Base-by-base conservation (phyloP, 2,888 invertebrate genomes). In the Hirtodrosophila duncani region DNA sequence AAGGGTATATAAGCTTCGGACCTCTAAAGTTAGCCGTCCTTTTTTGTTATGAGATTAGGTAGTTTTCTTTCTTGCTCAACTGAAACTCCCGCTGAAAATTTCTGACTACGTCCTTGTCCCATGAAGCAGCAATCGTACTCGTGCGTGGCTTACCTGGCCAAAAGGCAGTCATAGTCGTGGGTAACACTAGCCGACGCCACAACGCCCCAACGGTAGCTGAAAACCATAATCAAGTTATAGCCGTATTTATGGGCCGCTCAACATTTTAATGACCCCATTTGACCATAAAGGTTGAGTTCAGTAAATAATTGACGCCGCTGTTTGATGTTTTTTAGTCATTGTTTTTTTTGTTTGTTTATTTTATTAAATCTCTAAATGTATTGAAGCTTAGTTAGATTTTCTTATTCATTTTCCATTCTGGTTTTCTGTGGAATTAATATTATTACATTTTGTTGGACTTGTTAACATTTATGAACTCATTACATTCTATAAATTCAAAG, bases 401-500 rank as follows among this genome's bases (percentile, higher is more conserved):
- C 29, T 13, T 50, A 51, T 45, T 27, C 49, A 60, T 42, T 36
- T 43, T 51, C 44, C 36, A 20, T 36, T 33, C 21, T 26, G 42
- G 9, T 41, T 51, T 36, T 31, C n/a, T n/a, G n/a, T n/a, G n/a
- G n/a, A n/a, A n/a, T n/a, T 46, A 37, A 38, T 52, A 29, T 45
- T 38, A 36, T 11, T 59, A 39, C 20, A 49, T 39, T 45, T 42
- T 64, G 34, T 51, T 43, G 11, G 23, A 37, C 9, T 45, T 52
- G 49, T 68, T 75, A 67, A 75, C 67, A 70, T 75, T 63, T 58
- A 67, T 45, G 68, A 79, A 67, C 65, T 77, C 59, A 56, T 75
- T 79, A 77, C 67, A 38, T 46, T 43, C 77, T 81, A 77, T 81
- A 75, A 79, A 77, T 77, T 77, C 80, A 77, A 77, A 66, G 65